phyloP scores from a whole-genome alignment of 2,888 invertebrate species.

The Chrysina gloriosa region DNA sequence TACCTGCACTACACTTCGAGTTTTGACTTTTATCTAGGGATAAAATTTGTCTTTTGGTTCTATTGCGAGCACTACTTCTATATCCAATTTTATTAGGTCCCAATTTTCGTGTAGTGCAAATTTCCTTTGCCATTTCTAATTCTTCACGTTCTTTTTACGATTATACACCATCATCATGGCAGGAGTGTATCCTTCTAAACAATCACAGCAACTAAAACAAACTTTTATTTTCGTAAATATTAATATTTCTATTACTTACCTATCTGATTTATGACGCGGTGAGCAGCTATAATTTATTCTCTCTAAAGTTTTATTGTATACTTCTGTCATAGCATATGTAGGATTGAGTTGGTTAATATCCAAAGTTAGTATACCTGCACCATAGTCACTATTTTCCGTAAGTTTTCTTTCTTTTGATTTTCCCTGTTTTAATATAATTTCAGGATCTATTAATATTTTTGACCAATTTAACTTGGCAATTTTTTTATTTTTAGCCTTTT shows the following conservation, averaged over 20 bases:
- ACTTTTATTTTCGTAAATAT: slow-evolving; percentile 21
- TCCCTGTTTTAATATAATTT: slow-evolving; percentile 70
- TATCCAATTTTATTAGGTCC: slow-evolving; percentile 1
- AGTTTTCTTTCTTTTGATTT: slow-evolving; percentile 63
- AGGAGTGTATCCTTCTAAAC: slow-evolving; percentile 67
- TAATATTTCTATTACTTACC: slow-evolving; percentile 50
- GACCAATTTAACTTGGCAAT: slow-evolving; percentile 75
- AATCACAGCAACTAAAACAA: slow-evolving; percentile 46
- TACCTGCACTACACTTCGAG: no score
- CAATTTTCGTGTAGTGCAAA: slow-evolving; percentile 17
- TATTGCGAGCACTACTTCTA: not conserved
- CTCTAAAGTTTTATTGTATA: slow-evolving; percentile 72
- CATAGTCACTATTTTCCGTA: slow-evolving; percentile 63
- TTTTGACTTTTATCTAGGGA: not conserved
- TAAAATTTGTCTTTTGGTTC: not conserved
- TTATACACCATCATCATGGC: slow-evolving; percentile 69
- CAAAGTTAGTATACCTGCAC: slow-evolving; percentile 66
- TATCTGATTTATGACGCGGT: slow-evolving; percentile 55
- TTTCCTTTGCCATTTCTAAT: slow-evolving; percentile 33
- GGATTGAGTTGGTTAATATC: slow-evolving; percentile 69
- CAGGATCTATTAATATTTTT: slow-evolving; percentile 73
- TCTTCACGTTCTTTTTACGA: slow-evolving; percentile 57
- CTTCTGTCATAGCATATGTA: slow-evolving; percentile 79
- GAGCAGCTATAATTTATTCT: slow-evolving; percentile 60
- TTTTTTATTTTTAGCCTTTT: slow-evolving; percentile 65